phyloP scores from a whole-genome alignment of 2,797 vertebrate species.

The Arnoldichthys spilopterus region DNA sequence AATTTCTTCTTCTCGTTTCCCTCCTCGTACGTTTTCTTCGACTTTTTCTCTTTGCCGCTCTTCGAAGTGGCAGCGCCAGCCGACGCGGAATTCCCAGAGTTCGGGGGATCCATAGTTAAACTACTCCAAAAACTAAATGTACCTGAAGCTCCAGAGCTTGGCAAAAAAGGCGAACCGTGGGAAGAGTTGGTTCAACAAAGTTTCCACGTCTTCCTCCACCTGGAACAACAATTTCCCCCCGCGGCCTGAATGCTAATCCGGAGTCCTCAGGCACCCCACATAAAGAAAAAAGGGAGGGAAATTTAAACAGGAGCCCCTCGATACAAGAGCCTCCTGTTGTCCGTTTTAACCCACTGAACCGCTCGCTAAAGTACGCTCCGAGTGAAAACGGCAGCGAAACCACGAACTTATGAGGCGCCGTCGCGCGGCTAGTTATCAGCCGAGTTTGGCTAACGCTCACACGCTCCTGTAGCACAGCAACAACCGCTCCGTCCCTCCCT shows the following conservation, averaged over 20 bases:
- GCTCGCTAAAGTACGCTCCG: not conserved
- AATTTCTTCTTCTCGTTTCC: slow-evolving; percentile 84
- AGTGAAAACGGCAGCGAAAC: not conserved
- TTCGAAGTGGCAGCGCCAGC: slow-evolving; percentile 69
- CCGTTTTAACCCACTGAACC: not conserved
- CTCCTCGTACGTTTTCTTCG: slow-evolving; percentile 80
- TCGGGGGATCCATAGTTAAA: slow-evolving; percentile 72
- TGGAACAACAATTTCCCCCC: not conserved
- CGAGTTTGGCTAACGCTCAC: not conserved
- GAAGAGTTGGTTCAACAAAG: not conserved
- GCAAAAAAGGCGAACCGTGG: not conserved
- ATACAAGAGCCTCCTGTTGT: not conserved
- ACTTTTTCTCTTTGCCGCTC: slow-evolving; percentile 79
- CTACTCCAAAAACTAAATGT: not conserved
- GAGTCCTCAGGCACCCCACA: not conserved
- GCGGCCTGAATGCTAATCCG: slow-evolving; percentile 35
- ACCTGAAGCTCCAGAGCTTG: slow-evolving; percentile 24
- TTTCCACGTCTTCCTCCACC: not conserved
- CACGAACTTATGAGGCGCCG: too few species aligned
- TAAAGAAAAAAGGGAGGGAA: slow-evolving; percentile 77
- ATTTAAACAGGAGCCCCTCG: slow-evolving; percentile 62
- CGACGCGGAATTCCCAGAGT: slow-evolving; percentile 73
- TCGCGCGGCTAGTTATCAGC: not conserved
- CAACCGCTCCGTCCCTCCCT: too few species aligned
- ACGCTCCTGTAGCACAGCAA: not conserved